These are phyloP conservation scores for Subanguina moxae DNA, from an alignment of 1,140 invertebrate genomes.

Conservation along the genomic window DNA sequence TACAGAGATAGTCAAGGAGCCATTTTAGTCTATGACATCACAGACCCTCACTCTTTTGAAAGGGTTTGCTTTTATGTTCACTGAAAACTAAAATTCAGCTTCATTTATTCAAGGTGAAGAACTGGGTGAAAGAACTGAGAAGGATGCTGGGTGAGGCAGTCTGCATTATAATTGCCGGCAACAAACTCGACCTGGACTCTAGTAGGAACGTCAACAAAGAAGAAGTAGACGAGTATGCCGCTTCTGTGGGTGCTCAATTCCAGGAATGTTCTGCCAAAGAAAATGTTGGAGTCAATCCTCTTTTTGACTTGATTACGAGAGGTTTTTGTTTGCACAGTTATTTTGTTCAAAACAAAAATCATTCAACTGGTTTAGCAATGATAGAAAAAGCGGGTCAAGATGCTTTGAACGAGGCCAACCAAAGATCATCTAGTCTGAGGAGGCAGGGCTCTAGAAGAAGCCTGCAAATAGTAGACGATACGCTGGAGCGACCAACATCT, in stretches of 20 bases:
- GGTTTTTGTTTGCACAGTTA: conserved; percentile 17
- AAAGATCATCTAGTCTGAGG: background rate
- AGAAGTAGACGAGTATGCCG: conserved; percentile 75
- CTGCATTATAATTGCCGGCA: conserved; percentile 86
- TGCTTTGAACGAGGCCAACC: background rate
- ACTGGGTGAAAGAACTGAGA: conserved; percentile 93
- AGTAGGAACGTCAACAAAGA: conserved; percentile 76
- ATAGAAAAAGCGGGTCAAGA: conserved; percentile 18
- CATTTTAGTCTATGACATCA: conserved; percentile 95
- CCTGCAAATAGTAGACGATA: conserved; percentile 23
- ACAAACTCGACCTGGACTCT: conserved; percentile 92
- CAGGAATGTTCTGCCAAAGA: conserved; percentile 90
- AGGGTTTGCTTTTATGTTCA: conserved; percentile 67
- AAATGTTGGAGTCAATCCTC: conserved; percentile 84
- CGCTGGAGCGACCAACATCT: background rate
- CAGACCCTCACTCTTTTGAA: conserved; percentile 90
- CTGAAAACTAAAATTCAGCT: conserved; percentile 1
- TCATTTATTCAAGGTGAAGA: conserved; percentile 74
- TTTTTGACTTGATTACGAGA: conserved; percentile 68
- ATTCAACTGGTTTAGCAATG: conserved; percentile 14
- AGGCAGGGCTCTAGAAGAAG: conserved; percentile 23
- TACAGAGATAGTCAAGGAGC: conserved; percentile 71
- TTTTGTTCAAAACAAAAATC: conserved; percentile 10
- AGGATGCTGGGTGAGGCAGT: conserved; percentile 92
- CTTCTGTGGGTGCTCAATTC: conserved; percentile 85